Evolutionary conservation across 2,888 invertebrate species (phyloP).

Genomic region (Atherix ibis): DNA sequence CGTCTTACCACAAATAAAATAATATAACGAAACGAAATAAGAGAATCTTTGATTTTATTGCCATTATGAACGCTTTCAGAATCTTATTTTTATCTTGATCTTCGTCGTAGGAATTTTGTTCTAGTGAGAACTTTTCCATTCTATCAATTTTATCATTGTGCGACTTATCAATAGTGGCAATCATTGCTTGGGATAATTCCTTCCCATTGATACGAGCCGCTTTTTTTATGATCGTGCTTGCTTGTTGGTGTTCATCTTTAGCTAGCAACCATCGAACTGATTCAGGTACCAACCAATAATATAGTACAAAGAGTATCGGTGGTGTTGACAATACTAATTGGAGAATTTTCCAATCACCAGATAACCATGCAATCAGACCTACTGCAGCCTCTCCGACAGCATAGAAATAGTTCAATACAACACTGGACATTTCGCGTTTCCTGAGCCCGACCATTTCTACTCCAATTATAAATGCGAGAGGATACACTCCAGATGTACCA

Average conservation of each 20-base stretch:
- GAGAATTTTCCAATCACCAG: conserved; percentile 41
- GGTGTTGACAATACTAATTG: conserved; percentile 44
- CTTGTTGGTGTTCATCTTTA: conserved; percentile 37
- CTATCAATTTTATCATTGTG: conserved; percentile 4
- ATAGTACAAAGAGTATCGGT: conserved; percentile 39
- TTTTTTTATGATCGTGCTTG: conserved; percentile 37
- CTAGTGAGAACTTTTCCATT: not conserved
- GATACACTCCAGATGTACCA: conserved; percentile 46
- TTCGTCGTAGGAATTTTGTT: conserved; percentile 6
- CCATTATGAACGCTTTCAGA: conserved; percentile 29
- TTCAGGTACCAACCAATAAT: conserved; percentile 48
- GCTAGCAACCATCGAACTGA: conserved; percentile 50
- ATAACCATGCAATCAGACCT: conserved; percentile 41
- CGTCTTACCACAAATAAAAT: conserved; percentile 35
- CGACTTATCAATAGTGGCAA: conserved; percentile 30
- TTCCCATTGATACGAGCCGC: conserved; percentile 41
- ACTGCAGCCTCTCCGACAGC: conserved; percentile 46
- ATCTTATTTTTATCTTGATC: conserved; percentile 21
- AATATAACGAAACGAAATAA: conserved; percentile 33
- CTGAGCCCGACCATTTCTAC: conserved; percentile 49
- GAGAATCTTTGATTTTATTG: conserved; percentile 33
- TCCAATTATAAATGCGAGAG: conserved; percentile 43
- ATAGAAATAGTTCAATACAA: conserved; percentile 46
- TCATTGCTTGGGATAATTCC: conserved; percentile 31
- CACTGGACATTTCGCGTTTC: conserved; percentile 44